phyloP scores from a whole-genome alignment of 2,888 invertebrate genomes.

The Camponotus fellah region DNA sequence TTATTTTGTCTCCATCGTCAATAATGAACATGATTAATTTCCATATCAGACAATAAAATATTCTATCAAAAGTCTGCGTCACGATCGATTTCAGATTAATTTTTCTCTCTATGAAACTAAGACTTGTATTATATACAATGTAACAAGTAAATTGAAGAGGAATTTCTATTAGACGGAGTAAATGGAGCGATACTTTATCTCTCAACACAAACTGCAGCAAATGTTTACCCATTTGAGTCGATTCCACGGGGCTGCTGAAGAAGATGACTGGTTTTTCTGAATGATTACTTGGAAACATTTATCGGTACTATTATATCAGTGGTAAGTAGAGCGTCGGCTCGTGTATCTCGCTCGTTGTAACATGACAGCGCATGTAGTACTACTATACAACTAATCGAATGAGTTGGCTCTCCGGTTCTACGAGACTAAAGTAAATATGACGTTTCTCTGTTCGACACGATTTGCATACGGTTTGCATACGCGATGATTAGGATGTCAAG shows the following conservation, averaged over 20 bases:
- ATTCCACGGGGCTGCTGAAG: conserved; percentile 22
- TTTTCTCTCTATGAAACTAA: background rate
- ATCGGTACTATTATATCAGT: conserved; percentile 37
- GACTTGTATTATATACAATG: background rate
- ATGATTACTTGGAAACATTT: conserved; percentile 41
- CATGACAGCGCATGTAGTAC: conserved; percentile 44
- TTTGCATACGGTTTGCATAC: conserved; percentile 42
- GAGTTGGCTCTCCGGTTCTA: conserved; percentile 36
- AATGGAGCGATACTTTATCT: conserved; percentile 44
- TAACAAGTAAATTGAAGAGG: conserved; percentile 14
- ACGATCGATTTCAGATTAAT: background rate
- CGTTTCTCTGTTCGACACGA: conserved; percentile 30
- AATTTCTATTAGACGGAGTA: conserved; percentile 28
- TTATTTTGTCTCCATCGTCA: background rate
- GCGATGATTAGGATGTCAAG: conserved; percentile 36
- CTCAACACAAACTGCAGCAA: conserved; percentile 40
- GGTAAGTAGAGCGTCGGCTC: conserved; percentile 40
- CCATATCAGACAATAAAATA: background rate
- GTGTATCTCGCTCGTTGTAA: conserved; percentile 26
- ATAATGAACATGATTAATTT: background rate
- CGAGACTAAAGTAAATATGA: conserved; percentile 39
- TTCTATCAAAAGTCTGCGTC: too few relatives aligned
- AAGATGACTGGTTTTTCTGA: conserved; percentile 38
- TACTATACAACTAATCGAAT: conserved; percentile 43
- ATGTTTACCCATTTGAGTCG: conserved; percentile 40